Evolutionary conservation across 2,797 vertebrate species (phyloP), one percentile per base, ranked within the genome.

Genomic region (Hydrolagus colliei): DNA sequence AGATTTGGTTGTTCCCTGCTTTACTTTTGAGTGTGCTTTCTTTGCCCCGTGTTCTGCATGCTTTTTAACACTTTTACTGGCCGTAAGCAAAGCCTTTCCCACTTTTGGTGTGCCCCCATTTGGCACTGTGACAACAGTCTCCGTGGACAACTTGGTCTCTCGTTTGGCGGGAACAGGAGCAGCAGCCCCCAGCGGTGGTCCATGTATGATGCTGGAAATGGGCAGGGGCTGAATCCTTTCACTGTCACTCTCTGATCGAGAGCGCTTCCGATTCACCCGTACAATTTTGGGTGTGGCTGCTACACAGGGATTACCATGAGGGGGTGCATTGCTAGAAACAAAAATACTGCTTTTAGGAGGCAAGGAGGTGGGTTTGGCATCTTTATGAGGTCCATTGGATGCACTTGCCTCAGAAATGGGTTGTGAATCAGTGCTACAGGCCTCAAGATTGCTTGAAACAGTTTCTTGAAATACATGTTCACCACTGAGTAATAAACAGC

Each of bases 381-480:
- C 95, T 90, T 94, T 91, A 89, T 93, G 95, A 63, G 96, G 94
- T 87, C 96, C 95, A 0, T 97, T 97, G 91, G 95, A 89, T 91
- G 91, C 88, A 89, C 91, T 93, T 2, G 94, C 89, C 88, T 95
- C 95, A 90, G 96, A 90, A 88, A 89, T 88, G 1, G 95, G 92
- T 91, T 95, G 96, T 88, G 96, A 92, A 88, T 90, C 89, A 85
- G 95, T 93, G 87, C 94, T 92, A 87, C 94, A 94, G 89, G 96
- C 95, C 88, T 95, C 93, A 27, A 93, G 79, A 84, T 84, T 88
- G n/a, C 89, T 94, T 68, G 92, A 94, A 90, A 96, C 96, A 0
- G 96, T 96, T 90, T 99, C 97, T 90, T 96, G 95, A 84, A 99
- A 95, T 87, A 99, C 98, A 90, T 99, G 97, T 93, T 99, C 98